Conservation (phyloP, 2,888 invertebrate genomes). For the Hypolimnas misippus region DNA sequence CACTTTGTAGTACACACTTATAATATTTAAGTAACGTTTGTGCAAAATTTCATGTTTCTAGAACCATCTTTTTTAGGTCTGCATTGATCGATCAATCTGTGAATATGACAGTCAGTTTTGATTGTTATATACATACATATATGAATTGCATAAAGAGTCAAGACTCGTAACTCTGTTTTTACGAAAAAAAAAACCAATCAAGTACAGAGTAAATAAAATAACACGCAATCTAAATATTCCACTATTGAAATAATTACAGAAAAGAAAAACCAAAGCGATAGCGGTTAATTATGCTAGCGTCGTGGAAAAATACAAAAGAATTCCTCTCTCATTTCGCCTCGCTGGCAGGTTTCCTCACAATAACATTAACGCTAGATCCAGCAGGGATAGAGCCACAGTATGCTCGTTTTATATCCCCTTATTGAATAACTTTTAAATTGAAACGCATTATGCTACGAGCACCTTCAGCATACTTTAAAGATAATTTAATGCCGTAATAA, state of each 20-base stretch:
- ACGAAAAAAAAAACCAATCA: neutral
- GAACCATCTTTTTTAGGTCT: too few species aligned
- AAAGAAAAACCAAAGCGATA: constrained; percentile 12
- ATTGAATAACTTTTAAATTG: neutral
- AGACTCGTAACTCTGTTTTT: too few species aligned
- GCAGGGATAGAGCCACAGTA: neutral
- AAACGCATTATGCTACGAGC: neutral
- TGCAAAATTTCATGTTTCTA: too few species aligned
- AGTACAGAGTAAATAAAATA: neutral
- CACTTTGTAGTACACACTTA: too few species aligned
- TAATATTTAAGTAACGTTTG: too few species aligned
- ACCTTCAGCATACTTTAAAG: too few species aligned
- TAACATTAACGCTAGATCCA: constrained; percentile 20
- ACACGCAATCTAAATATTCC: neutral
- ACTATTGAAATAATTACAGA: constrained; percentile 7
- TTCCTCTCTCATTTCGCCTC: constrained; percentile 6
- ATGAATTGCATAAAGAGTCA: too few species aligned
- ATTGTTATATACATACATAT: too few species aligned
- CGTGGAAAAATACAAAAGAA: constrained; percentile 15
- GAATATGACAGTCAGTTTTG: too few species aligned
- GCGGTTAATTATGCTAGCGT: constrained; percentile 22
- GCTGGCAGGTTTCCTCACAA: constrained; percentile 2
- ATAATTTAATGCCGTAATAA: too few species aligned
- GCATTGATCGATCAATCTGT: too few species aligned
- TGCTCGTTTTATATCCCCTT: neutral